Evolutionary conservation across 2,113 vertebrate genomes (phyloP), one percentile per base, ranked within the genome.

Genomic region (Beaufortia kweichowensis): DNA sequence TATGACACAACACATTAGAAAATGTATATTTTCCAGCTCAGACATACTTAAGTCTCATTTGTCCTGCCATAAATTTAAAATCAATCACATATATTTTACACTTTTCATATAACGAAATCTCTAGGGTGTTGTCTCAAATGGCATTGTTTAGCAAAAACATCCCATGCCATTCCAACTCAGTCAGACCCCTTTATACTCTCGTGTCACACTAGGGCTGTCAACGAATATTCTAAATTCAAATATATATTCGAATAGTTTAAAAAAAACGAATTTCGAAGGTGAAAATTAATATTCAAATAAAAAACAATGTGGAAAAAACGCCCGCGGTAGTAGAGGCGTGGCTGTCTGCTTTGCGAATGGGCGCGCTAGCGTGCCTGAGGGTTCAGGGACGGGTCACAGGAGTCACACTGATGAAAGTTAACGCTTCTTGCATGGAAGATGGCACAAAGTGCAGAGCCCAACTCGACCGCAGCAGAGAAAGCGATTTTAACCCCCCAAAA

Each of bases 181-280:
- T n/a, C n/a, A n/a, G n/a, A n/a, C n/a, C n/a, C n/a, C n/a, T n/a
- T n/a, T n/a, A n/a, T n/a, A n/a, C n/a, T n/a, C n/a, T n/a, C n/a
- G n/a, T n/a, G n/a, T n/a, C n/a, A n/a, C n/a, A n/a, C n/a, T 21
- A 68, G 39, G 33, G 65, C 65, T 68, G 41, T 50, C 65, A 48
- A 68, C 41, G 65, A 48, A 48, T 68, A 24, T 67, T 67, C 39
- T 46, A 68, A 68, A 68, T 43, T 66, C 64, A 6, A 66, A 39
- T 66, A 41, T 67, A 62, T 19, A 46, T 41, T 23, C 39, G 11
- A 48, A 15, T 48, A 26, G 41, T 68, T 53, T 15, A 24, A 19
- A 69, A 53, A 50, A 69, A 53, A 8, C 29, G 21, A 69, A 69
- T 1, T 43, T 48, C 39, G 24, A 67, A 48, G 3, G 41, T 48